Evolutionary conservation across 2,113 vertebrate genomes (phyloP).

Genomic region (Ia io): DNA sequence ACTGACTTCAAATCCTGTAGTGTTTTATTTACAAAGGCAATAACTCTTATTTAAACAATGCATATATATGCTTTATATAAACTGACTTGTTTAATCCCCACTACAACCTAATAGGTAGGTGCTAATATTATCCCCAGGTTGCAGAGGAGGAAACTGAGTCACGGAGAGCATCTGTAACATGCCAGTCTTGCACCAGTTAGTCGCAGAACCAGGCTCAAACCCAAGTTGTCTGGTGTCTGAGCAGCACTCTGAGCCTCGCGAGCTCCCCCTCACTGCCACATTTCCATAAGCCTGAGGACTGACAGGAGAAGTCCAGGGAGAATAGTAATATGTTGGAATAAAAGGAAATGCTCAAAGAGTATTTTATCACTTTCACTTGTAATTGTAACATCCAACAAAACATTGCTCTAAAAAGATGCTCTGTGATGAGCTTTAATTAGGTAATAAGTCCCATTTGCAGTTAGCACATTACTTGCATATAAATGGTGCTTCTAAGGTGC

Average conservation of each 20-base stretch:
- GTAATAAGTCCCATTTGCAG: conserved; percentile 44
- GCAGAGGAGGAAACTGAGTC: background rate
- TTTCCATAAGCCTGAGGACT: background rate
- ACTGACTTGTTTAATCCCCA: background rate
- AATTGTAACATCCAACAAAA: conserved; percentile 58
- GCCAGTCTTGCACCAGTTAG: background rate
- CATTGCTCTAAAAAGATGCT: conserved; percentile 46
- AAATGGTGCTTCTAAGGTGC: conserved; percentile 26
- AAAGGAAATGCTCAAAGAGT: conserved; percentile 48
- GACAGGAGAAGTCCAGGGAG: background rate
- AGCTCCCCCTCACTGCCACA: background rate
- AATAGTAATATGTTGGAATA: background rate
- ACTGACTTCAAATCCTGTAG: background rate
- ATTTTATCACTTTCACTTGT: conserved; percentile 45
- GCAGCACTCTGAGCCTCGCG: background rate
- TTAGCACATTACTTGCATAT: background rate
- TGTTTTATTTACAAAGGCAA: background rate
- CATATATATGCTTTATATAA: background rate
- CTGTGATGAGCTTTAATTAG: conserved; percentile 64
- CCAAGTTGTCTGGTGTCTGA: background rate
- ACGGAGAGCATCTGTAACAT: background rate
- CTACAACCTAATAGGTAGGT: background rate
- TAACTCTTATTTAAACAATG: background rate
- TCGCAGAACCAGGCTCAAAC: background rate
- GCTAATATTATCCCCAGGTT: background rate